Evolutionary conservation across 2,888 invertebrate genomes (phyloP), one percentile per base, ranked within the genome.

Genomic region (Calliphora vomitoria): DNA sequence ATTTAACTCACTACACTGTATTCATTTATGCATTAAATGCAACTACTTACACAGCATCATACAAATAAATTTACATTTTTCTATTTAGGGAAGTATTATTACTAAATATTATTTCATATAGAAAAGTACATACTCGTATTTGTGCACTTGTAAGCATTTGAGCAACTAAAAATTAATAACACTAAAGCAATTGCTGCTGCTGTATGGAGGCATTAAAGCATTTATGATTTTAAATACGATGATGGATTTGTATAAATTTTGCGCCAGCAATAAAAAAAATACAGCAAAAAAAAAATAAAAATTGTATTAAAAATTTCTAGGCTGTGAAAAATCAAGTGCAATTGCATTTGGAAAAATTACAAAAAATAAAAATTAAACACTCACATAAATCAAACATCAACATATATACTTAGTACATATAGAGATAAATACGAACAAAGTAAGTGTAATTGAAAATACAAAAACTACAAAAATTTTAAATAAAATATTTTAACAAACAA

Each of bases 161-260:
- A 55, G 55, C 76, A 76, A 20, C 66, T 74, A 79, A 86, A 81
- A 79, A 78, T 85, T 82, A 82, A 85, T 82, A 85, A 82, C 79
- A 71, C 82, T 75, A 79, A 78, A 85, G 79, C 79, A 87, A 82
- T 58, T 68, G 82, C 75, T 44, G 75, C 75, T 44, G 85, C 69
- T 68, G 82, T 78, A 69, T 55, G 13, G 20, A 85, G 82, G 85
- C 87, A 87, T 87, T 87, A 85, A 87, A 87, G 85, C 85, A 82
- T 87, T 87, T 87, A 87, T 87, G 85, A 82, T 71, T 85, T 79
- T 71, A 82, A 87, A 87, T 85, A 82, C 44, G 87, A 75, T 87
- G 87, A 87, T 87, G 79, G 87, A 87, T 87, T 87, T 83, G 71
- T 80, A 44, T 58, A 83, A 71, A 75, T 41, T 71, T 72, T 80